Evolutionary conservation across 2,113 vertebrate genomes (phyloP).

Genomic region (Passer montanus): DNA sequence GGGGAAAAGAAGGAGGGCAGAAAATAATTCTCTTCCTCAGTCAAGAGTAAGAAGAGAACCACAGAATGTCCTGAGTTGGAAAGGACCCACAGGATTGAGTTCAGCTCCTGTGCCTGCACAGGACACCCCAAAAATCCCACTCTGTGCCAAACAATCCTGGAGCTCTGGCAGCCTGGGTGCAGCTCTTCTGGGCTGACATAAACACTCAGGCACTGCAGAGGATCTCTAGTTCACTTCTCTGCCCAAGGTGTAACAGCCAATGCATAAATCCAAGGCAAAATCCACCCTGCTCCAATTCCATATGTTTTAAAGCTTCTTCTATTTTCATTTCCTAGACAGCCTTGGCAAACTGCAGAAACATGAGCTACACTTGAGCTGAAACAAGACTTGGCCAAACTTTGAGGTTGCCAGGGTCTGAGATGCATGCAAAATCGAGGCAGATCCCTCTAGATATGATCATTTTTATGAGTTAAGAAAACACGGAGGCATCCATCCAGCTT

Average conservation of each 20-base stretch:
- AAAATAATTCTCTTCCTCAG: background rate
- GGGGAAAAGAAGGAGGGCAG: background rate
- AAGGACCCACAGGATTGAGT: background rate
- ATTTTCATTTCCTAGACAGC: background rate
- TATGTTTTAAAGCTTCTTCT: background rate
- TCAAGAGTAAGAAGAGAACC: background rate
- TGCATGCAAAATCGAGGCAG: background rate
- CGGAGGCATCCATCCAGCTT: background rate
- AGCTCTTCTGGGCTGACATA: background rate
- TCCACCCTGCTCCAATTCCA: background rate
- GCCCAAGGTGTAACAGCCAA: background rate
- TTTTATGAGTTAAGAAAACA: background rate
- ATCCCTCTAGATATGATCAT: background rate
- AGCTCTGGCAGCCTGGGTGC: background rate
- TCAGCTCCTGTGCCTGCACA: background rate
- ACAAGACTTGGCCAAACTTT: background rate
- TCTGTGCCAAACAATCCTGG: background rate
- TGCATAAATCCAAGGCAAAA: background rate
- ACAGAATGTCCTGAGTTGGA: background rate
- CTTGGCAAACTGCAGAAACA: conserved; percentile 11
- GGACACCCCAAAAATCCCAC: background rate
- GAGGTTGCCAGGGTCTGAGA: background rate
- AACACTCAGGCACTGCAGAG: background rate
- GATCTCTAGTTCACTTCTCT: background rate
- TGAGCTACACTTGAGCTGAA: background rate